Base-by-base conservation (phyloP, 2,797 vertebrate species). In the Brachyalestes nurse region DNA sequence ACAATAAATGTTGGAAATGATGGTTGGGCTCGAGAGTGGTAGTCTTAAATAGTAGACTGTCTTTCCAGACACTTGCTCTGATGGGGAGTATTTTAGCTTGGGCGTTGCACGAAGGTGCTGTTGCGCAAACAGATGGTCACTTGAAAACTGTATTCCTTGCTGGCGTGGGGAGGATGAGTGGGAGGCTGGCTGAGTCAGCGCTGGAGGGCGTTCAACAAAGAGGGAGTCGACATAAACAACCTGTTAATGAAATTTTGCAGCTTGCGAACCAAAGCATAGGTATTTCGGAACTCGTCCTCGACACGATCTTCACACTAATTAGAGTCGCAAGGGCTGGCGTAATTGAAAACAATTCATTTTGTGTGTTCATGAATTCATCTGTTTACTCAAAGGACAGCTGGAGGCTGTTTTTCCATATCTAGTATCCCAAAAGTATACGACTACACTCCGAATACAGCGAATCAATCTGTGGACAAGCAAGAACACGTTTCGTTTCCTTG, bases 111-210 rank as follows among this genome's bases (percentile, higher is more conserved):
- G 75, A 34, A 79, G 75, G 67, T 45, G 45, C 75, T 73, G 72
- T 80, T 81, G 61, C 64, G 74, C 55, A 84, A 84, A 79, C 86
- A 87, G 84, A 84, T 77, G 84, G 86, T 60, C 34, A 47, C 69
- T 77, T 61, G 78, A 83, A 85, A 67, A 67, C 65, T 21, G 65
- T 81, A 72, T 84, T 75, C 58, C 73, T 84, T 60, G 62, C 57
- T 66, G 64, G 71, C 57, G 58, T 73, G 51, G 77, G 73, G 76
- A 82, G 78, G 78, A 28, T 45, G 75, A 83, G 80, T 1, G n/a
- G 25, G 83, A 40, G 77, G 79, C 21, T 0, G 64, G 85, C 85
- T 83, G 83, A 81, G 76, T 73, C 85, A 84, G 85, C 82, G 23
- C 17, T 78, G 80, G 66, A 83, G 28, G 21, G 6, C 23, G 23